Evolutionary conservation across 2,113 vertebrate species (phyloP), one percentile per base, ranked within the genome.

Genomic region (Bujurquina vittata): DNA sequence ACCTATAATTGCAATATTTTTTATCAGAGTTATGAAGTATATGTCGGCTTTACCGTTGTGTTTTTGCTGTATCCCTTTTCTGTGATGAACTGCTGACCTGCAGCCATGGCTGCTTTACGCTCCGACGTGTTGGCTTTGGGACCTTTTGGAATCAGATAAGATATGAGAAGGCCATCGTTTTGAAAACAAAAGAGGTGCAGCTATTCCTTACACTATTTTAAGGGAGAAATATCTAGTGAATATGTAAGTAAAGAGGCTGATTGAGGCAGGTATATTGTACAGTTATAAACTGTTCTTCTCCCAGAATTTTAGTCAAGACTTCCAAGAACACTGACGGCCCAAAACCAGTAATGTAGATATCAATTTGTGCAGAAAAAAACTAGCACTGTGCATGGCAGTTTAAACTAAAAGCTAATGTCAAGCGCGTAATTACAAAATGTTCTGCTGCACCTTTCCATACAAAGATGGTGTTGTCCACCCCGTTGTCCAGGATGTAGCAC

Each of bases 401-500:
- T 4, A 46, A 18, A 18, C 4, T 18, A 52, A 18, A 52, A 18
- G 49, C 31, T 59, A 46, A 54, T n/a, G 3, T 65, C 31, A 31
- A 10, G 14, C 29, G 26, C 22, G 35, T 29, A 12, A 49, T 63
- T 15, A 33, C n/a, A 17, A 52, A 2, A 56, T 56, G 55, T 82
- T 60, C 29, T 37, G 60, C 35, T 9, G 7, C 77, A 96, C 96
- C 96, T 95, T 96, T 96, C 96, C 96, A 96, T 10, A 96, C 90
- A 60, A 96, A 96, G 86, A 96, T 93, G 84, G 92, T 95, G 7
- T 40, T 86, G 87, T 95, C 94, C 63, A 76, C 59, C 2, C 95
- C 96, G 1, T 96, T 96, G 91, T 96, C 96, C 83, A 96, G 83
- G 80, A 96, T 95, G 93, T 90, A 96, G 90, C 95, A 96, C 43